A percentile compares a stretch with the other conserved stretches of the same genome.
Evolutionary conservation across 2,797 vertebrate species (phyloP).

Genomic region (Borostomias antarcticus): DNA sequence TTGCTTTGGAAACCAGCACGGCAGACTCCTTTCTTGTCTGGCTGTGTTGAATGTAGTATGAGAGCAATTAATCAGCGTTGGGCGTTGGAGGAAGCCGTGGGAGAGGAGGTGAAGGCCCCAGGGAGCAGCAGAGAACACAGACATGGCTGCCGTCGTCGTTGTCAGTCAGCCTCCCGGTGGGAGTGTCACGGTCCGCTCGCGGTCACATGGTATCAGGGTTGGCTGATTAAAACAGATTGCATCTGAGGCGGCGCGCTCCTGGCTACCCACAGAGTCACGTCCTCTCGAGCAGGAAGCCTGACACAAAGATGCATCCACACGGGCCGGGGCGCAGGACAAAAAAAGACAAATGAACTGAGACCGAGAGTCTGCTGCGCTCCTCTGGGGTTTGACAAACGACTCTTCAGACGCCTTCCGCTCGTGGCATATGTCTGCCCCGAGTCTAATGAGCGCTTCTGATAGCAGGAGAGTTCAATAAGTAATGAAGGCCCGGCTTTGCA

Average conservation of each 20-base stretch:
- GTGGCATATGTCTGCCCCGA: conserved; percentile 69
- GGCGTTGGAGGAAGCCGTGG: conserved; percentile 8
- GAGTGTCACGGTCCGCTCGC: conserved; percentile 56
- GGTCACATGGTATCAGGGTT: conserved; percentile 56
- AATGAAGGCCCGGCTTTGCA: conserved; percentile 71
- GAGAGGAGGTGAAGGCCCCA: conserved; percentile 28
- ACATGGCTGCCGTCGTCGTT: too few species aligned
- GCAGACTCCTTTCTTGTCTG: too few species aligned
- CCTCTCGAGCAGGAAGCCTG: conserved; percentile 48
- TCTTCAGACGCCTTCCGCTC: conserved; percentile 66
- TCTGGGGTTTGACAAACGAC: conserved; percentile 74
- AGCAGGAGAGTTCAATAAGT: conserved; percentile 71
- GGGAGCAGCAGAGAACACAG: conserved; percentile 35
- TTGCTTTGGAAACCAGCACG: too few species aligned
- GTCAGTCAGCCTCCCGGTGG: conserved; percentile 61
- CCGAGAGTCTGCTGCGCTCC: conserved; percentile 60
- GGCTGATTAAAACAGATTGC: conserved; percentile 74
- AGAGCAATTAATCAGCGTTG: too few species aligned
- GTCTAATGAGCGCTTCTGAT: conserved; percentile 78
- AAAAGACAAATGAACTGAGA: conserved; percentile 66
- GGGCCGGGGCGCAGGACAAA: background rate
- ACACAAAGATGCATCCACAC: conserved; percentile 44
- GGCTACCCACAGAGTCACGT: conserved; percentile 56
- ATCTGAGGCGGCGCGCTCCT: conserved; percentile 34
- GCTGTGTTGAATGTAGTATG: too few species aligned